phyloP scores from a whole-genome alignment of 2,888 invertebrate genomes.

The Azorinus chamasolen region DNA sequence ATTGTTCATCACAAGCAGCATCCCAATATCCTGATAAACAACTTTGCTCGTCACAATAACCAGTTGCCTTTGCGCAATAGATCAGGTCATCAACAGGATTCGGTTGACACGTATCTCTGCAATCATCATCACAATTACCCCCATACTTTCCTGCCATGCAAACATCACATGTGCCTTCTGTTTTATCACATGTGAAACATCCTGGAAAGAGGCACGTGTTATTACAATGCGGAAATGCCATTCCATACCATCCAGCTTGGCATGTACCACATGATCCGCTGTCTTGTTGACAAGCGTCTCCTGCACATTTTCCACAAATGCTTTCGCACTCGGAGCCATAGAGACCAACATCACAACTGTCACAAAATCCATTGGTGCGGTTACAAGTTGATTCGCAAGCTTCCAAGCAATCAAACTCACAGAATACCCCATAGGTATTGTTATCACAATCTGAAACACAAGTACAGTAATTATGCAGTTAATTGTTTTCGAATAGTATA shows the following conservation, averaged over 20 bases:
- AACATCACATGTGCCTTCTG: constrained; percentile 26
- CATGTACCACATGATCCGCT: constrained; percentile 45
- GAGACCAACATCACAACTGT: constrained; percentile 36
- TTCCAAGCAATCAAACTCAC: constrained; percentile 24
- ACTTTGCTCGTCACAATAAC: constrained; percentile 27
- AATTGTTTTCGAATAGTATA: too few species aligned
- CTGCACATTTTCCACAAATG: constrained; percentile 33
- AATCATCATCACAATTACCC: constrained; percentile 18
- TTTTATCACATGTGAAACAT: constrained; percentile 33
- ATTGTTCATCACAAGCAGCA: constrained; percentile 14
- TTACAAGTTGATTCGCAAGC: constrained; percentile 35
- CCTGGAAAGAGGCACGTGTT: constrained; percentile 25
- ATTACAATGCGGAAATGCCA: constrained; percentile 13
- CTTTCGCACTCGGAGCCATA: constrained; percentile 32
- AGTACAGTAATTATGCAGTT: too few species aligned
- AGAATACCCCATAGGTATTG: constrained; percentile 25
- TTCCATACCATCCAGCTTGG: constrained; percentile 34
- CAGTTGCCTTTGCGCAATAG: constrained; percentile 39
- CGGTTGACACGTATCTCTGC: constrained; percentile 33
- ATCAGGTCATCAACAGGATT: constrained; percentile 3
- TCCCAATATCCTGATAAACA: constrained; percentile 45
- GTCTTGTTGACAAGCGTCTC: constrained; percentile 27
- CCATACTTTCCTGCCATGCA: constrained; percentile 42
- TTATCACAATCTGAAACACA: constrained; percentile 1
- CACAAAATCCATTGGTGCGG: constrained; percentile 34